These are phyloP conservation scores for Apomyelois bistriatella DNA, from an alignment of 2,888 invertebrate genomes.

Conservation along the genomic window DNA sequence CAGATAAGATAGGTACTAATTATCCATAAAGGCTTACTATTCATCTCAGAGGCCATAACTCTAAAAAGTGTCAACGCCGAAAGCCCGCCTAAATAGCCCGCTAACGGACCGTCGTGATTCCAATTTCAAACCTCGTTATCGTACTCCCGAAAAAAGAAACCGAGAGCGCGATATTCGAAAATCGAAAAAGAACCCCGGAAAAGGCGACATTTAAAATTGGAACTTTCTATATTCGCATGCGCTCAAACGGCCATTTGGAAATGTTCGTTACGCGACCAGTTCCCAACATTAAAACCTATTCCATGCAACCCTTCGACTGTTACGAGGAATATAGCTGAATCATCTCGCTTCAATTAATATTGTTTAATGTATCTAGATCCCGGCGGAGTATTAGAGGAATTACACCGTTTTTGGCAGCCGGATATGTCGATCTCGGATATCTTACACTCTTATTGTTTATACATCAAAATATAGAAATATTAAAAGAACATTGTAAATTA, in stretches of 20 bases:
- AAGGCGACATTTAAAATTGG: slow-evolving; percentile 49
- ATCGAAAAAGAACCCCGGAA: slow-evolving; percentile 31
- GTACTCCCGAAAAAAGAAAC: slow-evolving; percentile 42
- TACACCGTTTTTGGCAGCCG: slow-evolving; percentile 57
- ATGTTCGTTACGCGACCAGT: slow-evolving; percentile 25
- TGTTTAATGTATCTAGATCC: slow-evolving; percentile 67
- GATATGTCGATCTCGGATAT: slow-evolving; percentile 57
- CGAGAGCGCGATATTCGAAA: slow-evolving; percentile 31
- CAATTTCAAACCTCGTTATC: slow-evolving; percentile 73
- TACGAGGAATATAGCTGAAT: slow-evolving; percentile 53
- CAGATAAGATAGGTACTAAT: slow-evolving; percentile 55
- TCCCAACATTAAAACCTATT: slow-evolving; percentile 39
- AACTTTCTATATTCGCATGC: slow-evolving; percentile 46
- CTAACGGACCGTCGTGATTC: slow-evolving; percentile 60
- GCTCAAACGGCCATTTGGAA: slow-evolving; percentile 12
- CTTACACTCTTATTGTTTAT: slow-evolving; percentile 39
- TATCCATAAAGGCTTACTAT: slow-evolving; percentile 48
- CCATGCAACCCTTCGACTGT: slow-evolving; percentile 57
- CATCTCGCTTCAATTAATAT: slow-evolving; percentile 71
- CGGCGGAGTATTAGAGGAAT: slow-evolving; percentile 63
- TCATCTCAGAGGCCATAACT: slow-evolving; percentile 45
- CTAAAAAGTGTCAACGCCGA: slow-evolving; percentile 52
- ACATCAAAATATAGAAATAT: slow-evolving; percentile 27
- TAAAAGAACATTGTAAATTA: too few relatives aligned
- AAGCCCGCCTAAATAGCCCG: slow-evolving; percentile 57